Base-by-base conservation (phyloP, 2,797 vertebrate species). In the Caiman crocodilus region DNA sequence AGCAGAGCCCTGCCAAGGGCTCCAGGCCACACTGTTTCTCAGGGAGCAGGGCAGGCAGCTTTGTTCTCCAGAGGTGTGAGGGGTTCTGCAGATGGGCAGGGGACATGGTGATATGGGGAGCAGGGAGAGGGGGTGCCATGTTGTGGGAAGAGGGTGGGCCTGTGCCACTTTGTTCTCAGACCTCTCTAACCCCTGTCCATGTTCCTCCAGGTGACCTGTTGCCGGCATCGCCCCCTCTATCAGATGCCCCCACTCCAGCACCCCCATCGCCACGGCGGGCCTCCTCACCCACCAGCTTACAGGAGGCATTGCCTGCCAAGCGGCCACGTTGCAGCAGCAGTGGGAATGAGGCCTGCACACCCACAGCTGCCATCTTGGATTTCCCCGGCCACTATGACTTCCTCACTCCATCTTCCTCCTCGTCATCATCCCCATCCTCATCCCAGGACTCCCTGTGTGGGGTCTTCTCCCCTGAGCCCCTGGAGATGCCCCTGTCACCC, bases 401-500 rank as follows among this genome's bases (percentile, higher is more conserved):
- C 97, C 86, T 97, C 82, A 92, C 96, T n/a, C 82, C 97, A 84
- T 32, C 97, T 94, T 88, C 89, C 25, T 91, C 89, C 76, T 98
- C 97, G 82, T 57, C 97, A 92, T 84, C 79, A 4, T 91, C 89
- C 17, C 98, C 60, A 30, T 71, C 67, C 35, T 35, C 35, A 2
- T 35, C 35, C 35, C 35, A 35, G 90, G 96, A 95, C 92, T 97
- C 77, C 85, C 30, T 98, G 97, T 77, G 98, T 90, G 50, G 97
- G 25, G 97, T 98, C 96, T 99, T 98, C 89, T 98, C 98, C 78
- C 98, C 98, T 86, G 96, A 61, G 87, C 96, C 97, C 75, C 94
- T 96, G 30, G 88, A 95, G 74, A 96, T 94, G 90, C 98, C 98
- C 61, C 97, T 97, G 2, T 97, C 97, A 55, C 90, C 35, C 4